Conservation (phyloP, 1,140 invertebrate species). For the Drosophila erecta region DNA sequence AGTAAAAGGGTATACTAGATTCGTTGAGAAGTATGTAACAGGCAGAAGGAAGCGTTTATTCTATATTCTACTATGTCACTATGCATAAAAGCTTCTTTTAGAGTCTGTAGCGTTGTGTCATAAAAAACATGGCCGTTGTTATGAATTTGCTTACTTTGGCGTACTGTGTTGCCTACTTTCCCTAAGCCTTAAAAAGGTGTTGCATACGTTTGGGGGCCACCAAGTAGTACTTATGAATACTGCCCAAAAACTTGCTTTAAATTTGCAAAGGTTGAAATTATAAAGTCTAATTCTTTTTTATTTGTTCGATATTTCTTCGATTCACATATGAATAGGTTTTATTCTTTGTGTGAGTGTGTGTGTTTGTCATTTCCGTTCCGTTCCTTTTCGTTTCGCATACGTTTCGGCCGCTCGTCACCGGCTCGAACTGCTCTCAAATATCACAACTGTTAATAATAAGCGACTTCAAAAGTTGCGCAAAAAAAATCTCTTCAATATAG, state of each 20-base stretch:
- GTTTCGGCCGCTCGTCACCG: slow-evolving; percentile 14
- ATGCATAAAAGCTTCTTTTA: too few relatives aligned
- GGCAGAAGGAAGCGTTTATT: too few relatives aligned
- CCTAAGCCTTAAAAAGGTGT: not conserved
- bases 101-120: too few relatives aligned
- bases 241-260: not conserved
- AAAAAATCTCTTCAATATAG: slow-evolving; percentile 28
- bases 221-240: not conserved
- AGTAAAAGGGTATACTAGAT: too few relatives aligned
- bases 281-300: slow-evolving; percentile 8
- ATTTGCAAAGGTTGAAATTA: not conserved
- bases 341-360: slow-evolving; percentile 21
- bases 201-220: not conserved
- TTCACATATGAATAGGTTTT: slow-evolving; percentile 33
- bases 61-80: too few relatives aligned
- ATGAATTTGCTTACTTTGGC: not conserved
- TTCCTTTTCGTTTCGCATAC: slow-evolving; percentile 1
- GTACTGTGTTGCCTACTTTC: not conserved
- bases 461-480: slow-evolving; percentile 62
- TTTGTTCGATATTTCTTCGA: slow-evolving; percentile 27
- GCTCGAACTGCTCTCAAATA: slow-evolving; percentile 58
- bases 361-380: slow-evolving; percentile 5
- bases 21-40: too few relatives aligned
- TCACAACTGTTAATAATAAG: slow-evolving; percentile 77
- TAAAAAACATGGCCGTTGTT: too few relatives aligned